Percentiles rank a stretch among this genome's conserved stretches.
Conservation (phyloP, 2,113 vertebrate species). For the Brachypodius melanocephalos region DNA sequence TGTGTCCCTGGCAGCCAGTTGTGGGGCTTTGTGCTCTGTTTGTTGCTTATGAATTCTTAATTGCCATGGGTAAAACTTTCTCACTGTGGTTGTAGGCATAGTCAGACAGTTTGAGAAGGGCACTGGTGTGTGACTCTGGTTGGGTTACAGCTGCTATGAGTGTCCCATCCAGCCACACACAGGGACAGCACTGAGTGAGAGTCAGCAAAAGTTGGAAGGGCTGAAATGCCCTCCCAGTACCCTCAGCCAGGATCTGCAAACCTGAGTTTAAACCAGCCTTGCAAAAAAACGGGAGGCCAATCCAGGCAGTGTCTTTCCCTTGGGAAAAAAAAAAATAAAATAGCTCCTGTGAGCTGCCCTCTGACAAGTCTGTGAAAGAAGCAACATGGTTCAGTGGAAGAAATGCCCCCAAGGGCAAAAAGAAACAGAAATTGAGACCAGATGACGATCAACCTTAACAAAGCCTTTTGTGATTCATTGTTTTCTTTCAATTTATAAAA, state of each 20-base stretch:
- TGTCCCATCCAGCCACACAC: rapidly evolving
- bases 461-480: conserved; percentile 71
- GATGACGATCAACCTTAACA: conserved; percentile 53
- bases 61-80: not conserved
- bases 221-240: not conserved
- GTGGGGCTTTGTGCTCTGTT: not conserved
- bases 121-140: rapidly evolving
- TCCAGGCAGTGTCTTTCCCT: not conserved
- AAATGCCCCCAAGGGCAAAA: conserved; percentile 51
- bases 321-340: not conserved
- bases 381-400: conserved; percentile 20
- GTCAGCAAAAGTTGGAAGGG: not conserved
- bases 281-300: not conserved
- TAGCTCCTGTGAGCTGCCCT: not conserved
- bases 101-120: not conserved
- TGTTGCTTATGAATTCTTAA: not conserved
- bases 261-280: not conserved
- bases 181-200: not conserved
- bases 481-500: conserved; percentile 74
- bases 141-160: not conserved
- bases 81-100: rapidly evolving
- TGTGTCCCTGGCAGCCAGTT: not conserved
- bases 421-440: conserved; percentile 61
- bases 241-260: not conserved
- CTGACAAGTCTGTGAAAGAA: conserved; percentile 44